Conservation (phyloP, 2,113 vertebrate genomes). For the Paratilapia polleni region DNA sequence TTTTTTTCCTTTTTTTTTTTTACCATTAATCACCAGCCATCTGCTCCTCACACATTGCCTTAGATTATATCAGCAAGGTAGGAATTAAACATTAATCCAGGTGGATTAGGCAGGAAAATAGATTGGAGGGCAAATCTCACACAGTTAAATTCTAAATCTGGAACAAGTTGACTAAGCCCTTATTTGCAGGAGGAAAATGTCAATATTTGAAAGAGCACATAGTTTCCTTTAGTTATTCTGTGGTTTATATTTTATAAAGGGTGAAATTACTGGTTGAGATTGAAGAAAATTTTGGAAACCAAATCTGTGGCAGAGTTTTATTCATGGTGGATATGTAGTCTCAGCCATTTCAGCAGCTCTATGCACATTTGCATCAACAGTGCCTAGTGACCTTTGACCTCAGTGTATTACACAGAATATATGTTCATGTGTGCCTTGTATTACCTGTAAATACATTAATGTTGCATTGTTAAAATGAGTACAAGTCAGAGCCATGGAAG, state of each 20-base stretch:
- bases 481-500: slow-evolving; percentile 3
- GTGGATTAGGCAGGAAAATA: slow-evolving; percentile 69
- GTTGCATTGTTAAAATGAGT: background rate
- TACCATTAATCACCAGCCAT: slow-evolving; percentile 63
- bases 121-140: slow-evolving; percentile 57
- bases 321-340: background rate
- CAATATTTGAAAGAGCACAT: background rate
- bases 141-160: slow-evolving; percentile 11
- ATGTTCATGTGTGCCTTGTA: background rate
- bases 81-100: slow-evolving; percentile 73
- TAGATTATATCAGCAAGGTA: slow-evolving; percentile 64
- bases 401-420: background rate
- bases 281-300: background rate
- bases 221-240: background rate
- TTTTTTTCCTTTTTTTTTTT: background rate
- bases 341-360: background rate
- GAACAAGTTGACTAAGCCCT: background rate
- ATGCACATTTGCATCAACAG: background rate
- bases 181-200: background rate
- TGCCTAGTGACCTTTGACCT: background rate
- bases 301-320: background rate
- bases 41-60: slow-evolving; percentile 67
- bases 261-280: background rate
- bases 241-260: background rate
- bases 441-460: background rate